Evolutionary conservation across 2,797 vertebrate genomes (phyloP).

Genomic region (Myotis pilosus): DNA sequence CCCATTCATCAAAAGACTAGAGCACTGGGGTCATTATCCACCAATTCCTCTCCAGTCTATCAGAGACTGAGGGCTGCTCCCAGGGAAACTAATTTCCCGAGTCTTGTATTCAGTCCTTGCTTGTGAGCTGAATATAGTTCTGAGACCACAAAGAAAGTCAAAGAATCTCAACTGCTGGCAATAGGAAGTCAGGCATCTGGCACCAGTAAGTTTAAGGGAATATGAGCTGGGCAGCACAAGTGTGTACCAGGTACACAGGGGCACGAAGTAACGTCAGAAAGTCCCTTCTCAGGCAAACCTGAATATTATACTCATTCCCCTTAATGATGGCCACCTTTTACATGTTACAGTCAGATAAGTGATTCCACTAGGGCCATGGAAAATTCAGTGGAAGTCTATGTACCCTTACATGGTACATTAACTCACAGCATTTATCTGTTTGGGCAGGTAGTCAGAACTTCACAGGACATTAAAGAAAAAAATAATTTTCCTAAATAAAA

Average conservation of each 20-base stretch:
- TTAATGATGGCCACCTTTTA: not conserved
- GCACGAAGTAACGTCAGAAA: not conserved
- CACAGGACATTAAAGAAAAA: slow-evolving; percentile 30
- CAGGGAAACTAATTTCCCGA: not conserved
- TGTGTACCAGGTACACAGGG: not conserved
- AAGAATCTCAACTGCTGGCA: not conserved
- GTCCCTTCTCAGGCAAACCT: not conserved
- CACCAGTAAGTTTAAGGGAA: not conserved
- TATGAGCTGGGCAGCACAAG: not conserved
- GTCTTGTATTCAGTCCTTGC: not conserved
- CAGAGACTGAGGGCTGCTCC: not conserved
- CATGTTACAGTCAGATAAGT: not conserved
- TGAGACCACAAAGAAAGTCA: not conserved
- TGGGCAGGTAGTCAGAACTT: slow-evolving; percentile 8
- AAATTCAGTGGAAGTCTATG: slow-evolving; percentile 16
- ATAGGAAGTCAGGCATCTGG: not conserved
- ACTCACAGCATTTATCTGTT: slow-evolving; percentile 40
- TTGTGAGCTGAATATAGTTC: not conserved
- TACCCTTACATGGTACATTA: not conserved
- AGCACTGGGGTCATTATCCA: not conserved
- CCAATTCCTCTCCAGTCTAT: not conserved
- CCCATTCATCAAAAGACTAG: not conserved
- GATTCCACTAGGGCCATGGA: not conserved
- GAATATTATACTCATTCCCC: not conserved
- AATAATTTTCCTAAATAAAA: slow-evolving; percentile 56